phyloP scores from a whole-genome alignment of 2,113 vertebrate genomes.

The Eclectus roratus region DNA sequence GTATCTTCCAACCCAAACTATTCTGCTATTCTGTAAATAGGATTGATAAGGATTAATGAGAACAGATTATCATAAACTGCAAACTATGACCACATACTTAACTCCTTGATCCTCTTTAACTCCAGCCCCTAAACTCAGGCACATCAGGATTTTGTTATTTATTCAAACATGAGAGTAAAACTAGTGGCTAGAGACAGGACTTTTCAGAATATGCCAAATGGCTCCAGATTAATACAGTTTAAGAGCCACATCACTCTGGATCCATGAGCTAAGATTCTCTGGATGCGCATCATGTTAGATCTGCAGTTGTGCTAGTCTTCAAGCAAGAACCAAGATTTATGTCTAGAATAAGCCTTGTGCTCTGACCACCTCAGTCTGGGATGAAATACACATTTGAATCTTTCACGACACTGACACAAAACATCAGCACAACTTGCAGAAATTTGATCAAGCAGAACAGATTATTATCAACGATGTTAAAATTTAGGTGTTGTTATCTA shows the following conservation, averaged over 20 bases:
- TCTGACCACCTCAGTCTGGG: background rate
- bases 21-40: background rate
- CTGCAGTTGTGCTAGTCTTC: background rate
- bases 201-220: background rate
- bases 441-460: background rate
- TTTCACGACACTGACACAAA: background rate
- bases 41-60: background rate
- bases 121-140: background rate
- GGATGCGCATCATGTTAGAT: background rate
- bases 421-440: background rate
- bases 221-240: background rate
- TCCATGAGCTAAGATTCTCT: background rate
- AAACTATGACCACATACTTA: background rate
- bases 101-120: background rate
- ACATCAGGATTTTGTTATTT: background rate
- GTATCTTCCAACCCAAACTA: background rate
- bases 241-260: background rate
- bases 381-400: background rate
- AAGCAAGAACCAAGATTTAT: background rate
- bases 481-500: background rate
- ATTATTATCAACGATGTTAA: background rate
- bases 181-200: background rate
- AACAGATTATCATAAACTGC: background rate
- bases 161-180: background rate
- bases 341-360: background rate